Evolutionary conservation across 2,888 invertebrate genomes (phyloP), one percentile per base, ranked within the genome.

Genomic region (Pediacus dermestoides): DNA sequence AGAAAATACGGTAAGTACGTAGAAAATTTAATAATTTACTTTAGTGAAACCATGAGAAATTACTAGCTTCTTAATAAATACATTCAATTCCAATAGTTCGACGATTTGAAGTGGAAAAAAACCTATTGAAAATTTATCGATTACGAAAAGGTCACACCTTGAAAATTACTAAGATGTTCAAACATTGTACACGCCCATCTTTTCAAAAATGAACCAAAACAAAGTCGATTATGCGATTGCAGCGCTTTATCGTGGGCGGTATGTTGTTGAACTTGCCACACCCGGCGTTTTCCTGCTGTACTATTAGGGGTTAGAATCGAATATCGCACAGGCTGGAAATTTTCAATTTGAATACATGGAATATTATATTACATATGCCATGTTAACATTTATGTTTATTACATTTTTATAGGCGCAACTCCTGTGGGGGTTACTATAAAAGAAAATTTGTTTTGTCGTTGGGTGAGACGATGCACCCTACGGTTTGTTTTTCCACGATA

Each of bases 121-220:
- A n/a, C n/a, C n/a, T 34, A 33, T 26, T 25, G 13, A 32, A 30
- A 39, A 39, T 42, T 32, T 48, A 50, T 50, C 39, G 48, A 48
- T 46, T 44, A 9, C n/a, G n/a, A 30, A 16, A 13, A 38, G 34
- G 46, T 51, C 49, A 49, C 51, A 51, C 51, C 49, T 49, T 46
- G 44, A 39, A 44, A 39, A 40, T 45, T 41, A 43, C 42, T 35
- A 28, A 39, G 42, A 38, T 39, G 45, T 35, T 42, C 42, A 37
- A 27, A 18, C 23, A 23, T 10, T 9, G 38, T 26, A 37, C 57
- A 64, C 60, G 61, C 60, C 63, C 61, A 57, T 59, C 54, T 60
- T 61, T 62, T 56, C 53, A 60, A 61, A 61, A 56, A 58, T 53
- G 55, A 51, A 60, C 56, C 59, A 58, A 62, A 61, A 61, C 57